Conservation (phyloP, 2,888 invertebrate species). For the Prionchulus punctatus region DNA sequence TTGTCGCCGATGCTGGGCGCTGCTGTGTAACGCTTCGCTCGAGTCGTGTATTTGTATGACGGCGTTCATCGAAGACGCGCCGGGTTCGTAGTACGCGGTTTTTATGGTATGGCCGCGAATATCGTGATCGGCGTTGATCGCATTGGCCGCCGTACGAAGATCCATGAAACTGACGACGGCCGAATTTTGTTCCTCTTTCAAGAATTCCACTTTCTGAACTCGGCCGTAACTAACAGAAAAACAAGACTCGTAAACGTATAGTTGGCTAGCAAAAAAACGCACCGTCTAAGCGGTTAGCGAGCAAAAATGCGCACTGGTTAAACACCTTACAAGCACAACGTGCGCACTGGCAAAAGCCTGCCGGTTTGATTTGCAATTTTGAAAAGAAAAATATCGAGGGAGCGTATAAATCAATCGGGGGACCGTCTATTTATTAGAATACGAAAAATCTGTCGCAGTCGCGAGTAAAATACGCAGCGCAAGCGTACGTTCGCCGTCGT, state of each 20-base stretch:
- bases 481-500: no score
- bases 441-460: no score
- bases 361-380: no score
- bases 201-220: conserved; percentile 34
- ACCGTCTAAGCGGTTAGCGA: no score
- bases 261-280: no score
- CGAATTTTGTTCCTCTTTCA: conserved; percentile 18
- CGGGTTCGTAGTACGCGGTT: neutral
- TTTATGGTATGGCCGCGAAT: neutral
- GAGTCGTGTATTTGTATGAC: neutral
- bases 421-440: no score
- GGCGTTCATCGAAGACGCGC: neutral
- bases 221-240: conserved; percentile 32
- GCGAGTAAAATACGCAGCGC: no score
- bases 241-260: neutral
- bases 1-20: neutral
- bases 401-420: no score
- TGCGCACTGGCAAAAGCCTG: no score
- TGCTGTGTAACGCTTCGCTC: neutral
- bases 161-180: conserved; percentile 57
- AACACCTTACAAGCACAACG: no score
- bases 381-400: no score
- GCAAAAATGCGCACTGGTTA: no score
- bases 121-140: conserved; percentile 72
- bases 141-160: conserved; percentile 85